Evolutionary conservation across 2,797 vertebrate genomes (phyloP), one percentile per base, ranked within the genome.

Genomic region (Molothrus ater): DNA sequence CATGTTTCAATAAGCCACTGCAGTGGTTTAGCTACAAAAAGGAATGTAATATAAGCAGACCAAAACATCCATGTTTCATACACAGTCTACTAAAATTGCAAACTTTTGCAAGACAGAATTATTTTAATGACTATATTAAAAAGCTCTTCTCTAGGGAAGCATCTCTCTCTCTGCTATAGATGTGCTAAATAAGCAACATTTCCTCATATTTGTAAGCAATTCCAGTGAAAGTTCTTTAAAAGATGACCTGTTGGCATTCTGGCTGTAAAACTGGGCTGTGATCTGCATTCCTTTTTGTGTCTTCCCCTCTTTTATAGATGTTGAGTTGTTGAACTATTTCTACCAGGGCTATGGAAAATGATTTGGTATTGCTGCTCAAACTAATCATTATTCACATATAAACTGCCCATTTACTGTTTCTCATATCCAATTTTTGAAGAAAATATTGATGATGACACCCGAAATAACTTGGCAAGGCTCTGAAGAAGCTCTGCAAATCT

Each of bases 151-250:
- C 36, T 34, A 26, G 65, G 79, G 69, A 86, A 82, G 70, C 60
- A 80, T 91, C 48, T 79, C 68, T 83, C 47, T 34, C 54, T 54
- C 31, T 21, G 40, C 40, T 57, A 45, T 19, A 78, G 63, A 43
- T 7, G 8, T 94, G 95, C 94, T 96, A 95, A 96, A 86, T 93
- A 94, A 97, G 96, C 93, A 95, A 7, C 70, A 75, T 89, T 94
- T 97, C 80, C 92, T 91, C 53, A 40, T 70, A 88, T 75, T 81
- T 75, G 88, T 94, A 97, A 80, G 81, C 74, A 79, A 93, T 96
- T 95, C 64, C 34, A 94, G 73, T 63, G 86, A 66, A 95, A 92
- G n/a, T 90, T 94, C 91, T 96, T 48, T 88, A 60, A 94, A 97
- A 76, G 66, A 97, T 92, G 88, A 72, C 92, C 93, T 78, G 86